Evolutionary conservation across 2,113 vertebrate genomes (phyloP).

Genomic region (Candoia aspera): DNA sequence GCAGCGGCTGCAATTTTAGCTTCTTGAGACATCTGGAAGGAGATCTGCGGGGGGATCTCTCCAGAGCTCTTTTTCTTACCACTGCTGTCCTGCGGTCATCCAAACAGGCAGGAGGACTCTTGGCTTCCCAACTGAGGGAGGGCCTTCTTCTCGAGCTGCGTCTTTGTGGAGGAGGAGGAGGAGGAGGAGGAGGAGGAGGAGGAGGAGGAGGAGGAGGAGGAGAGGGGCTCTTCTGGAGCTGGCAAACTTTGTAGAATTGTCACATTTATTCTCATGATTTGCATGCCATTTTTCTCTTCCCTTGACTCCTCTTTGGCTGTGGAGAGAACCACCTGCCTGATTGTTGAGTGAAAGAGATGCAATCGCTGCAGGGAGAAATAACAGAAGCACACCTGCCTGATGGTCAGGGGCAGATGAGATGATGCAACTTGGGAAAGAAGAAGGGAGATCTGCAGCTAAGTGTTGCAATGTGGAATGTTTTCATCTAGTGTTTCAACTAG

Average conservation of each 20-base stretch:
- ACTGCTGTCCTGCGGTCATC: not conserved
- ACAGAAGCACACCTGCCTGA: not conserved
- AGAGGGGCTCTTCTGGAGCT: not conserved
- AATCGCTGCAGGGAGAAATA: not conserved
- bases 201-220: not conserved
- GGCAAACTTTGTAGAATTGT: not conserved
- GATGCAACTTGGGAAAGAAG: not conserved
- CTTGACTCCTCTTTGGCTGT: not conserved
- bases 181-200: not conserved
- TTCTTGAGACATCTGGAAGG: not conserved
- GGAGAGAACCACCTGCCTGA: not conserved
- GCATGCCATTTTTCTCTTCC: not conserved
- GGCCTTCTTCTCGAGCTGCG: not conserved
- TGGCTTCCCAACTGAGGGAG: not conserved
- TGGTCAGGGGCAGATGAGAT: not conserved
- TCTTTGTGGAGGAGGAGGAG: not conserved
- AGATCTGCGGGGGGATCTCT: not conserved
- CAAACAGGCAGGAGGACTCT: not conserved
- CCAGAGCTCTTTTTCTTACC: not conserved
- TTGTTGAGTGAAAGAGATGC: not conserved
- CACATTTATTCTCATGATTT: not conserved
- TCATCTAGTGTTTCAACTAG: not conserved
- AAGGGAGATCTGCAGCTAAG: not conserved
- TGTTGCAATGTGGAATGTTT: not conserved
- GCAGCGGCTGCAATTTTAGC: not conserved